A percentile compares a stretch with the other conserved stretches of the same genome.
phyloP scores from a whole-genome alignment of 2,113 vertebrate species.

The Condylura cristata region DNA sequence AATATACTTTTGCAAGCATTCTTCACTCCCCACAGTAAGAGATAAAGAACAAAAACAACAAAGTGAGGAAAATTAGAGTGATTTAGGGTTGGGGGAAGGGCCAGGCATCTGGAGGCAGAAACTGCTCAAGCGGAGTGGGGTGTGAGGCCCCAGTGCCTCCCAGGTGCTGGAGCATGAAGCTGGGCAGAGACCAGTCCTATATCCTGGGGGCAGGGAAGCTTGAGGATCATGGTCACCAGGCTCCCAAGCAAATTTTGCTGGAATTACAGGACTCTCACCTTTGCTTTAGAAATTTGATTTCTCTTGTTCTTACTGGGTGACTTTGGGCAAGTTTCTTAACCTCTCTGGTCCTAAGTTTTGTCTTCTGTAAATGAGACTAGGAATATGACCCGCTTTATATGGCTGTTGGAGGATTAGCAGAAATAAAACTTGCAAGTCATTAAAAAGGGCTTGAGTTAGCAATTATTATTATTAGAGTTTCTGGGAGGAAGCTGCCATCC shows the following conservation, averaged over 20 bases:
- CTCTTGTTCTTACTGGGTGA: background rate
- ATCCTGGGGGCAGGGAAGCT: background rate
- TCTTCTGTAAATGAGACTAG: background rate
- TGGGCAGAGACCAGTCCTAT: background rate
- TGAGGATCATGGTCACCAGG: background rate
- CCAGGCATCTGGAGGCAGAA: background rate
- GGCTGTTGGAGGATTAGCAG: background rate
- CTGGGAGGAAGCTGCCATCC: constrained; percentile 17
- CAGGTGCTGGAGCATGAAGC: background rate
- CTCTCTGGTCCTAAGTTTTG: background rate
- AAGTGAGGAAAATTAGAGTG: background rate
- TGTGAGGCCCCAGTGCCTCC: background rate
- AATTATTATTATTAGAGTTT: background rate
- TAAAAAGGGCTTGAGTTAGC: background rate
- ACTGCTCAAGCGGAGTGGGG: background rate
- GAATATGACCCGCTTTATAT: background rate
- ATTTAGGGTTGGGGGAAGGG: background rate
- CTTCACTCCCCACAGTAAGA: background rate
- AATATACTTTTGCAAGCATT: background rate
- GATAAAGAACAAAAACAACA: background rate
- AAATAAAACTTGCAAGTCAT: background rate
- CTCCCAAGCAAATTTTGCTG: background rate
- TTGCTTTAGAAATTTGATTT: background rate
- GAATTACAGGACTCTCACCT: background rate
- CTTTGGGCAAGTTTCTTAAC: background rate